Evolutionary conservation across 1,140 invertebrate genomes (phyloP), one percentile per base, ranked within the genome.

Genomic region (Plectrocnemia conspersa): DNA sequence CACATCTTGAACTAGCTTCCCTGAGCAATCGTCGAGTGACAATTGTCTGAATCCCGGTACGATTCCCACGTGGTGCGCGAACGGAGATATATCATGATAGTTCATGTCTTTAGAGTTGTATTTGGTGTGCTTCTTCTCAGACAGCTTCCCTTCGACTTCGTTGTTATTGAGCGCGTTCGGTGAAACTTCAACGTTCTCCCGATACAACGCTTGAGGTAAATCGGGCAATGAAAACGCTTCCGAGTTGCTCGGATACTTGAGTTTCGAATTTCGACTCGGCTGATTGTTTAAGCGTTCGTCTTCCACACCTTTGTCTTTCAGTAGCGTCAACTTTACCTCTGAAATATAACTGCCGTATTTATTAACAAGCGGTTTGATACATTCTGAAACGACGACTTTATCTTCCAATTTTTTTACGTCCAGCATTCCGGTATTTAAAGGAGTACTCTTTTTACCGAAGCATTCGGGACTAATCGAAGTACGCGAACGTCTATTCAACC

Each of bases 51-150:
- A 66, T 46, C 67, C 65, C 11, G 66, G 64, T 13, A 65, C 65
- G 41, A 68, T 56, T 3, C 68, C 67, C 1, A 64, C 62, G 1
- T 68, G 66, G 21, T 55, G 47, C 16, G 27, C 40, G 35, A n/a
- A 56, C 33, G 19, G 64, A 58, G 21, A 53, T 32, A 38, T 52
- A 52, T 49, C 59, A 52, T 44, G 48, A 11, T 44, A 61, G 46
- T 49, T 16, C 15, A 41, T 45, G 6, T 50, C 29, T 5, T 16
- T 44, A 4, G 29, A 40, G 11, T 55, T 54, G 10, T 2, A 73
- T 77, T 63, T 69, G 66, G 35, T 75, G 74, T 13, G 65, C 59
- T 36, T 71, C 64, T 23, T 64, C 61, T 22, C 25, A 25, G 0
- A 49, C 47, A 24, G 45, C 27, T 44, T 59, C n/a, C n/a, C n/a